Evolutionary conservation across 2,888 invertebrate species (phyloP).

Genomic region (Microctonus hyperodae): DNA sequence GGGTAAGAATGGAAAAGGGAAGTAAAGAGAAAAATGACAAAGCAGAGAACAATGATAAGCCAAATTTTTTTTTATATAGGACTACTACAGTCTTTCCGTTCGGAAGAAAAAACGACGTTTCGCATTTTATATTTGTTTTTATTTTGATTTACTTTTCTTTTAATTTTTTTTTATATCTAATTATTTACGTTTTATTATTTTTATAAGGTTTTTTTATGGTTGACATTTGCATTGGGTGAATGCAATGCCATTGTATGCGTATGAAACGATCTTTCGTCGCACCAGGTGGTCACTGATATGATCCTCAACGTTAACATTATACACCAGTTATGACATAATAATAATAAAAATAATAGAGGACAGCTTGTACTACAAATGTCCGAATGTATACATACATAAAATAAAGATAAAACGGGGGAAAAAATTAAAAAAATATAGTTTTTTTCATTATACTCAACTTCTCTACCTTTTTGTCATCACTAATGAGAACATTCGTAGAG

Average conservation of each 20-base stretch:
- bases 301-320: not conserved
- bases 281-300: not conserved
- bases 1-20: not conserved
- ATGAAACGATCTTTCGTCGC: not conserved
- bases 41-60: slow-evolving; percentile 1
- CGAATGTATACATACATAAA: not conserved
- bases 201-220: not conserved
- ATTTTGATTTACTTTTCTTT: not conserved
- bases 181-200: not conserved
- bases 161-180: not conserved
- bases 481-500: slow-evolving; percentile 1
- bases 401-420: not conserved
- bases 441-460: not conserved
- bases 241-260: not conserved
- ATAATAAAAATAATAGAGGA: not conserved
- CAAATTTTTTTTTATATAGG: not conserved
- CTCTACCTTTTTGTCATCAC: not conserved
- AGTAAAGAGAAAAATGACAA: not conserved
- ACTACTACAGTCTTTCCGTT: not conserved
- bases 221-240: not conserved
- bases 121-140: not conserved
- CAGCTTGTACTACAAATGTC: not conserved
- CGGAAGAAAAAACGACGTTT: not conserved
- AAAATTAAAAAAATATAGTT: not conserved
- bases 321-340: not conserved